These are phyloP conservation scores for Euura saliciscinereae DNA, from an alignment of 1,140 invertebrate species.

Conservation along the genomic window DNA sequence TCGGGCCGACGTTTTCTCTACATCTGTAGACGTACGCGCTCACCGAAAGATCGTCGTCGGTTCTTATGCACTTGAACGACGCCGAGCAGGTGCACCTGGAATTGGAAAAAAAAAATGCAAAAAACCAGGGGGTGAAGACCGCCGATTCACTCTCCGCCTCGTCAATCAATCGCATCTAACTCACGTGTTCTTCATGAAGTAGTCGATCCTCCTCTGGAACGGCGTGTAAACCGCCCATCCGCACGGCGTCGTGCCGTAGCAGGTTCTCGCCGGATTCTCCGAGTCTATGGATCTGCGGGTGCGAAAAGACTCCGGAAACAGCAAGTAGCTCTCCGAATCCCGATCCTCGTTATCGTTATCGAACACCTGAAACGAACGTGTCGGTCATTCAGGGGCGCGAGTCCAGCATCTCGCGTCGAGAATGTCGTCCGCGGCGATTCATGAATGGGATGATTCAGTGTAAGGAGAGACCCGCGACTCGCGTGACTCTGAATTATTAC, in stretches of 20 bases:
- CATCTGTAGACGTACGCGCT: slow-evolving; percentile 68
- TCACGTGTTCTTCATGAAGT: slow-evolving; percentile 70
- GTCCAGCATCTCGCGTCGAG: background rate
- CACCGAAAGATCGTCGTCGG: slow-evolving; percentile 65
- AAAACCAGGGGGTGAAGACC: slow-evolving; percentile 9
- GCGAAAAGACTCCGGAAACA: background rate
- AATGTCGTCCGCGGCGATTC: background rate
- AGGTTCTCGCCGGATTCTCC: slow-evolving; percentile 30
- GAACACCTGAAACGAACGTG: too few relatives aligned
- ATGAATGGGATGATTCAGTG: background rate
- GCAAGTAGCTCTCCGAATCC: background rate
- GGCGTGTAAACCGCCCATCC: slow-evolving; percentile 69
- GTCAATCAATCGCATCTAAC: slow-evolving; percentile 36
- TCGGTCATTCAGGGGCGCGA: background rate
- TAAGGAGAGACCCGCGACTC: background rate
- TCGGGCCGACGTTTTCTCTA: slow-evolving; percentile 45
- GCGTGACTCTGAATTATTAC: slow-evolving; percentile 2
- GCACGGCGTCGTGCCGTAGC: slow-evolving; percentile 59
- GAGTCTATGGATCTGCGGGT: background rate
- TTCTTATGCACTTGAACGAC: slow-evolving; percentile 57
- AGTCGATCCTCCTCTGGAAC: slow-evolving; percentile 56
- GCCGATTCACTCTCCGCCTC: slow-evolving; percentile 5
- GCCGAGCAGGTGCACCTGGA: slow-evolving; percentile 64
- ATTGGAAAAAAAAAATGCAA: slow-evolving; percentile 13
- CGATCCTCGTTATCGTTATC: background rate